phyloP scores from a whole-genome alignment of 2,113 vertebrate species.

The Malurus cyaneus region DNA sequence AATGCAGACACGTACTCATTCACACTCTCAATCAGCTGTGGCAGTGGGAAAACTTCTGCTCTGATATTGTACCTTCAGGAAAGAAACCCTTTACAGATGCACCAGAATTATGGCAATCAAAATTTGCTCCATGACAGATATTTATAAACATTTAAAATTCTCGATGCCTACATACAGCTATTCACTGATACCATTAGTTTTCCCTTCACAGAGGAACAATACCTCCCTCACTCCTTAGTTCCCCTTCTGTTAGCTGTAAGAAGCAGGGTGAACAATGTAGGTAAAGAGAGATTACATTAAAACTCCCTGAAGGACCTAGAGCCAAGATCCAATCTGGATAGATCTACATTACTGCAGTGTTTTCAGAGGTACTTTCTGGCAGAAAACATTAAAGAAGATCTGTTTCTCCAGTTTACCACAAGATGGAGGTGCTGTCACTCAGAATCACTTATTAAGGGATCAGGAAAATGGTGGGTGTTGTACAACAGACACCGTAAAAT shows the following conservation, averaged over 20 bases:
- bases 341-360: background rate
- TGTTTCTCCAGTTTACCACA: slow-evolving; percentile 50
- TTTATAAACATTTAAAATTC: background rate
- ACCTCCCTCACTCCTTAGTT: background rate
- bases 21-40: background rate
- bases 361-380: background rate
- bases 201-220: background rate
- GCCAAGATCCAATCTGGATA: background rate
- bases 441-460: background rate
- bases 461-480: background rate
- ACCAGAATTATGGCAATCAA: background rate
- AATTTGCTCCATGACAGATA: background rate
- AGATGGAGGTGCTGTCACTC: slow-evolving; percentile 59
- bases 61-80: background rate
- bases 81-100: background rate
- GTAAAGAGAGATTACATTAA: background rate
- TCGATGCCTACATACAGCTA: background rate
- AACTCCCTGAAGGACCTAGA: background rate
- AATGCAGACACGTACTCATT: accelerated
- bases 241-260: background rate
- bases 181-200: background rate
- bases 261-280: background rate
- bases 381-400: background rate
- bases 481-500: background rate
- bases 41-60: background rate